Percentiles rank a stretch among this genome's conserved stretches.
Conservation (phyloP, 2,888 invertebrate species). For the Heterodera filipjevi region DNA sequence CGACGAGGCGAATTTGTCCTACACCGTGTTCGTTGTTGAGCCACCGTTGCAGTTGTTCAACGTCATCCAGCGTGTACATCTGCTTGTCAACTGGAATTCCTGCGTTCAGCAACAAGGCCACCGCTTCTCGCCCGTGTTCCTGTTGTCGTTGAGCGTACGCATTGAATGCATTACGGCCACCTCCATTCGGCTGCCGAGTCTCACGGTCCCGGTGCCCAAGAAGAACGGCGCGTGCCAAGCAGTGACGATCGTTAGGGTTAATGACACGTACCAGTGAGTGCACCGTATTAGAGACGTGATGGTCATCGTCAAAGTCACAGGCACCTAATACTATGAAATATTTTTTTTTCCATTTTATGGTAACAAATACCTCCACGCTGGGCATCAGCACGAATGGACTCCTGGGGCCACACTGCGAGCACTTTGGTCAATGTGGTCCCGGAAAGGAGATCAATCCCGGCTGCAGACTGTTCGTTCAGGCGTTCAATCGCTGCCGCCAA, state of each 20-base stretch:
- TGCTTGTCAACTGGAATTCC: background rate
- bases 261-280: background rate
- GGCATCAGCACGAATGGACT: background rate
- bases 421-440: slow-evolving; percentile 15
- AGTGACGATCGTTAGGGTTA: background rate
- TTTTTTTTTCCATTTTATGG: too few relatives aligned
- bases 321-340: too few relatives aligned
- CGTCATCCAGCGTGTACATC: background rate
- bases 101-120: background rate
- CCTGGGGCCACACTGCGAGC: slow-evolving; percentile 23
- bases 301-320: background rate
- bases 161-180: background rate
- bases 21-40: background rate
- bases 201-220: background rate
- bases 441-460: background rate
- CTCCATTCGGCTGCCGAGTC: background rate
- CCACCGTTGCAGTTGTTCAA: background rate
- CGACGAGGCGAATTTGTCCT: background rate
- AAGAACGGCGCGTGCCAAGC: background rate
- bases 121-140: background rate
- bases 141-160: background rate
- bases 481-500: slow-evolving; percentile 18
- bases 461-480: slow-evolving; percentile 10
- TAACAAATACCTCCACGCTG: background rate
- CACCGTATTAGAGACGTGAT: background rate